phyloP scores from a whole-genome alignment of 1,140 invertebrate genomes.

The Ephestia elutella region DNA sequence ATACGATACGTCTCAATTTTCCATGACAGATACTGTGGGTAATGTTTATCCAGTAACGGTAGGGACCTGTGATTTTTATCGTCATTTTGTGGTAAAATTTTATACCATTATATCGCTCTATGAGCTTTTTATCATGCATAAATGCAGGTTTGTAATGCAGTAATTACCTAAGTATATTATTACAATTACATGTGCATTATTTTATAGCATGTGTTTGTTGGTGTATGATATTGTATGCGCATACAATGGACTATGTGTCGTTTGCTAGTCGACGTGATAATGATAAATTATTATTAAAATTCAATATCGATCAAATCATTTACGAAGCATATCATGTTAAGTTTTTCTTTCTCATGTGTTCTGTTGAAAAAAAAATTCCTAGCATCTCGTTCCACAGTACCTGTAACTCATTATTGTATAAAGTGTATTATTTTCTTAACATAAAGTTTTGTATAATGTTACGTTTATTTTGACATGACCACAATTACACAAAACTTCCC shows the following conservation, averaged over 20 bases:
- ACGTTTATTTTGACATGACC: slow-evolving; percentile 23
- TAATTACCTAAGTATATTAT: slow-evolving; percentile 1
- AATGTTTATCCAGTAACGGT: slow-evolving; percentile 17
- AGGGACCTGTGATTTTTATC: slow-evolving; percentile 24
- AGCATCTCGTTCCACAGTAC: slow-evolving; percentile 17
- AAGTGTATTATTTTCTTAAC: slow-evolving; percentile 13
- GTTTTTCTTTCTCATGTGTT: background rate
- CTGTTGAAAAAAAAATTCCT: background rate
- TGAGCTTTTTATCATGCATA: slow-evolving; percentile 1
- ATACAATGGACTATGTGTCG: slow-evolving; percentile 4
- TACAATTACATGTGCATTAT: slow-evolving; percentile 4
- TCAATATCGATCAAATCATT: slow-evolving; percentile 4
- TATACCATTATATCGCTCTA: background rate
- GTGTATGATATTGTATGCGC: slow-evolving; percentile 1
- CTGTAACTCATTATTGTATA: slow-evolving; percentile 16
- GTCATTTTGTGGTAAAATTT: slow-evolving; percentile 11
- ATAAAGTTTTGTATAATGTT: slow-evolving; percentile 20
- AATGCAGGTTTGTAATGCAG: background rate
- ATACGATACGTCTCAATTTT: slow-evolving; percentile 34
- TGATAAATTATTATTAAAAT: slow-evolving; percentile 6
- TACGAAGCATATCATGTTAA: slow-evolving; percentile 5
- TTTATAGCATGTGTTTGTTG: slow-evolving; percentile 10
- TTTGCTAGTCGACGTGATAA: slow-evolving; percentile 28
- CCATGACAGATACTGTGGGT: slow-evolving; percentile 52
- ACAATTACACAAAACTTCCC: slow-evolving; percentile 41